These are phyloP conservation scores for Lethenteron reissneri DNA, from an alignment of 2,113 vertebrate genomes.

Conservation along the genomic window DNA sequence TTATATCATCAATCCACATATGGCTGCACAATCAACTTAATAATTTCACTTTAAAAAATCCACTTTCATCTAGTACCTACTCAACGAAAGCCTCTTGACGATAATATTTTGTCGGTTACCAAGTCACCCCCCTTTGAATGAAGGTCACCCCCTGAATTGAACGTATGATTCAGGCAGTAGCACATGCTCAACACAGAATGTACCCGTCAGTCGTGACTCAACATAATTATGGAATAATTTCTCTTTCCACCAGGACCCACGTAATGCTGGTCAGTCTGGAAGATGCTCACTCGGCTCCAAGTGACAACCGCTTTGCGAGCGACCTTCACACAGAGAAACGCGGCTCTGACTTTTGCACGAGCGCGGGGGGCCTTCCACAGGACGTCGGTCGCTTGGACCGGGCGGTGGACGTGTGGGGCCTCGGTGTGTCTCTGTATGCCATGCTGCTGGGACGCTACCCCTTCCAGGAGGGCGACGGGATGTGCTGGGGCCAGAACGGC, in stretches of 20 bases:
- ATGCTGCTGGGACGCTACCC: constrained; percentile 96
- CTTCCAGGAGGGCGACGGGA: constrained; percentile 91
- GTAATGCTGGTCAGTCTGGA: constrained; percentile 93
- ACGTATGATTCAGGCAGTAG: no score
- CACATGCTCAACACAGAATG: no score
- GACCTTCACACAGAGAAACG: constrained; percentile 96
- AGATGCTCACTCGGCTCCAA: constrained; percentile 66
- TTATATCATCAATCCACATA: no score
- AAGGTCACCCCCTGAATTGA: no score
- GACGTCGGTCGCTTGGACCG: constrained; percentile 93
- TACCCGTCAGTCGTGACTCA: no score
- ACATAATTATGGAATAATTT: neutral
- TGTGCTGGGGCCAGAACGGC: constrained; percentile 93
- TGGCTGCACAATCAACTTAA: no score
- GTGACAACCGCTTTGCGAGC: constrained; percentile 18
- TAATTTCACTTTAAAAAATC: no score
- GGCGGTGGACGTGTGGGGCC: constrained; percentile 90
- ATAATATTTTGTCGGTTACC: no score
- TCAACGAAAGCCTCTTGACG: no score
- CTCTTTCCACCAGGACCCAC: constrained; percentile 31
- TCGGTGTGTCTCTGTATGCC: constrained; percentile 97
- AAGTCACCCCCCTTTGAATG: no score
- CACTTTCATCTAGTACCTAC: no score
- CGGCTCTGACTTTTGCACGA: constrained; percentile 89
- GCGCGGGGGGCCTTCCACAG: constrained; percentile 91